Percentiles rank a stretch among this genome's conserved stretches.
Evolutionary conservation across 1,140 invertebrate species (phyloP).

Genomic region (Portunus trituberculatus): DNA sequence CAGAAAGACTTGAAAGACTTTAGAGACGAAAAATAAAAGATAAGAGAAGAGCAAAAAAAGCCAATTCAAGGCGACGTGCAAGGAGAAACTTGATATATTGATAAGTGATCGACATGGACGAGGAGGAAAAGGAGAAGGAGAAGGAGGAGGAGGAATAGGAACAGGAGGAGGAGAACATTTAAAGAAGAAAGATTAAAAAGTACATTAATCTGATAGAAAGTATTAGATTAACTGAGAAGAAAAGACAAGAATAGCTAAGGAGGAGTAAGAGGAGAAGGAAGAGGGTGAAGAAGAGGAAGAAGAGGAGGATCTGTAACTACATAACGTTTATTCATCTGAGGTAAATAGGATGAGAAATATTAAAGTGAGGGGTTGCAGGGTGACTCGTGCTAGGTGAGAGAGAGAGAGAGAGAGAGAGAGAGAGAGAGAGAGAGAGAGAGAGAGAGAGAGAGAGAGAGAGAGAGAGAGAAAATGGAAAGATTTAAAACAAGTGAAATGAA

Average conservation of each 20-base stretch:
- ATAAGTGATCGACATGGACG: not conserved
- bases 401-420: too few species aligned
- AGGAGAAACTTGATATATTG: not conserved
- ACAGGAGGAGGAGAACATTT: too few species aligned
- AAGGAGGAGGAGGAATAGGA: not conserved
- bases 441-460: too few species aligned
- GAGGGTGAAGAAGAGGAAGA: not conserved
- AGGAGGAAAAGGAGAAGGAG: not conserved
- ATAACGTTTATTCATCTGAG: not conserved
- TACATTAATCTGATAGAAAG: too few species aligned
- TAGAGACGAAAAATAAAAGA: not conserved
- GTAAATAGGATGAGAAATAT: not conserved
- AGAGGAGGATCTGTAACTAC: not conserved
- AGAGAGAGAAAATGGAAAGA: too few species aligned
- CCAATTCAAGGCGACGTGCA: not conserved
- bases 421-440: too few species aligned
- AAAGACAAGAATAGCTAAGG: too few species aligned
- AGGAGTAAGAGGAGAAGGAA: not conserved
- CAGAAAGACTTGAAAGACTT: too few species aligned
- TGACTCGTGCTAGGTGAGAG: not conserved
- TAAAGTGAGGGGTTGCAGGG: not conserved
- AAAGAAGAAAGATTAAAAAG: too few species aligned
- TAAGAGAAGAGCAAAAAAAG: not conserved
- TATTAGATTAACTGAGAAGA: too few species aligned
- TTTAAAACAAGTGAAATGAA: too few species aligned